Evolutionary conservation across 2,888 invertebrate genomes (phyloP).

Genomic region (Nemotelus pantherinus): DNA sequence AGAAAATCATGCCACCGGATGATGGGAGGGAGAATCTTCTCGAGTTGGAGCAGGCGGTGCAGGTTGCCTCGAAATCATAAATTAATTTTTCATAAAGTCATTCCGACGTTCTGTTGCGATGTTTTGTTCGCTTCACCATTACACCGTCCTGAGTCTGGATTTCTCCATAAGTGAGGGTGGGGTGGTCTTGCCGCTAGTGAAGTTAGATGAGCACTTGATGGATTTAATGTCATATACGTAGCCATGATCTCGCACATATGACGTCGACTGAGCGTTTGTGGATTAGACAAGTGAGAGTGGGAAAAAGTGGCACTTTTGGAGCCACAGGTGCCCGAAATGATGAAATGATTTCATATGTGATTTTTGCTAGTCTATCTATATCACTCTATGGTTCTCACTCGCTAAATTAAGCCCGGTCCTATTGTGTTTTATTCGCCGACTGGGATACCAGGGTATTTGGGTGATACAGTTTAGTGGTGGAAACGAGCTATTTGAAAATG

Average conservation of each 20-base stretch:
- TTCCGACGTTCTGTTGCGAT: constrained; percentile 12
- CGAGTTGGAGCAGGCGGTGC: background rate
- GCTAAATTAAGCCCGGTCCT: no score
- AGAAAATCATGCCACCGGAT: background rate
- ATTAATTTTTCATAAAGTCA: constrained; percentile 44
- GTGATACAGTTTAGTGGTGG: no score
- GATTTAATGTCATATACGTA: no score
- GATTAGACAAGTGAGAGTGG: no score
- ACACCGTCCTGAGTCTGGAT: constrained; percentile 7
- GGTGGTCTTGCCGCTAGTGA: background rate
- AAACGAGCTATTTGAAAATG: no score
- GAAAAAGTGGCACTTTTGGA: background rate
- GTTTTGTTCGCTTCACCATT: constrained; percentile 29
- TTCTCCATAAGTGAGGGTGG: background rate
- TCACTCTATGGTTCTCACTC: no score
- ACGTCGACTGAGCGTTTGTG: no score
- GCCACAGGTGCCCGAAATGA: constrained; percentile 41
- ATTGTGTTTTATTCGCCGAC: no score
- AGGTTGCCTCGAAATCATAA: constrained; percentile 22
- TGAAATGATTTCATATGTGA: background rate
- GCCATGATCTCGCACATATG: no score
- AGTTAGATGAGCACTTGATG: no score
- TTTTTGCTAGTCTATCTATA: background rate
- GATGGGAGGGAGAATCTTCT: background rate
- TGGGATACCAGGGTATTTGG: no score